Evolutionary conservation across 2,888 invertebrate genomes (phyloP).

Genomic region (Argynnis bischoffii): DNA sequence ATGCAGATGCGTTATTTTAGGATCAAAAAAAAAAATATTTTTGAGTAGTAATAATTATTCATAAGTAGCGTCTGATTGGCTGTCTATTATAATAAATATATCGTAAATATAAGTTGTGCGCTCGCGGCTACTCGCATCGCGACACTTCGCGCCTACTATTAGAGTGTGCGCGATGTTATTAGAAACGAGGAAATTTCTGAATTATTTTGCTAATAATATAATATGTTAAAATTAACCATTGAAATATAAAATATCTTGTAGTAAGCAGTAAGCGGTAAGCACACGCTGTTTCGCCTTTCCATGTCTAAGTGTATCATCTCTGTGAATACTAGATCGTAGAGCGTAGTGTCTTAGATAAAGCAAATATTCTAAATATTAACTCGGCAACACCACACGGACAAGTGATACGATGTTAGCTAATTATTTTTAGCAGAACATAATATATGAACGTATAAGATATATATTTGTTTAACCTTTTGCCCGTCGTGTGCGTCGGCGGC

Average conservation of each 20-base stretch:
- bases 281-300: conserved; percentile 75
- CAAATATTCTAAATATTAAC: conserved; percentile 79
- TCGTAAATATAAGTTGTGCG: conserved; percentile 37
- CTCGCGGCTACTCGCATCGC: conserved; percentile 34
- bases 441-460: conserved; percentile 54
- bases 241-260: conserved; percentile 51
- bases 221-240: conserved; percentile 35
- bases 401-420: conserved; percentile 77
- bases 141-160: not conserved
- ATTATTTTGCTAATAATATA: conserved; percentile 39
- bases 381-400: conserved; percentile 76
- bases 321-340: conserved; percentile 80
- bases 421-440: conserved; percentile 63
- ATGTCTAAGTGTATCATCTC: conserved; percentile 73
- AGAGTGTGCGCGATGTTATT: not conserved
- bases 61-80: conserved; percentile 55
- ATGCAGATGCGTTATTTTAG: conserved; percentile 39
- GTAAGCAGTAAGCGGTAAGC: conserved; percentile 47
- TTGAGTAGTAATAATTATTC: conserved; percentile 40
- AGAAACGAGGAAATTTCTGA: conserved; percentile 20
- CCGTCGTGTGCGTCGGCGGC: conserved; percentile 53
- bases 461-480: conserved; percentile 59
- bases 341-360: conserved; percentile 78
- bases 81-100: conserved; percentile 52
- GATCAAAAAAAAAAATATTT: conserved; percentile 36